phyloP scores from a whole-genome alignment of 2,113 vertebrate species.

The Atractosteus spatula region DNA sequence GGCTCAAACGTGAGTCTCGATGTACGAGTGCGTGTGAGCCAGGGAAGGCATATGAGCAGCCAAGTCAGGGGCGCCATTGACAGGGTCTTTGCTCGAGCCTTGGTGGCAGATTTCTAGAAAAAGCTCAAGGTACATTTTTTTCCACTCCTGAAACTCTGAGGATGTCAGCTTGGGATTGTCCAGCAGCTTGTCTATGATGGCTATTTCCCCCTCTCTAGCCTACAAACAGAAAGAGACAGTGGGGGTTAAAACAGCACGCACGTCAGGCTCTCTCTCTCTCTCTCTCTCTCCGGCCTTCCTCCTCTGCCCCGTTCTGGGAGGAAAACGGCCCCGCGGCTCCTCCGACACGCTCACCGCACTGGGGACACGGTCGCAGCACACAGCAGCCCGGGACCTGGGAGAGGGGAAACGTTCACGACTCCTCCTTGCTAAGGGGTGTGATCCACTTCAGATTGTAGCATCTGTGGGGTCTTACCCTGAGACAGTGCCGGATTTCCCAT shows the following conservation, averaged over 20 bases:
- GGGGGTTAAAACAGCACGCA: slow-evolving; percentile 2
- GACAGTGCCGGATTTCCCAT: too few relatives aligned
- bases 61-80: slow-evolving; percentile 65
- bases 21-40: slow-evolving; percentile 93
- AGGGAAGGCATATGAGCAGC: slow-evolving; percentile 81
- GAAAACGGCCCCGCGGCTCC: too few relatives aligned
- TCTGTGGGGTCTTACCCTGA: too few relatives aligned
- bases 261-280: too few relatives aligned
- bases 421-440: too few relatives aligned
- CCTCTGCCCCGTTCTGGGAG: too few relatives aligned
- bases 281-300: too few relatives aligned
- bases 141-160: slow-evolving; percentile 96
- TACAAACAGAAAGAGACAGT: slow-evolving; percentile 43
- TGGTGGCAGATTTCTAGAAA: slow-evolving; percentile 78
- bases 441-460: too few relatives aligned
- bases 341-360: too few relatives aligned
- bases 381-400: too few relatives aligned
- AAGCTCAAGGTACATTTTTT: slow-evolving; percentile 88
- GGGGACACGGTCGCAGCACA: too few relatives aligned
- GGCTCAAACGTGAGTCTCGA: slow-evolving; percentile 92
- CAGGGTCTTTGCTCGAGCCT: slow-evolving; percentile 57
- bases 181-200: slow-evolving; percentile 92
- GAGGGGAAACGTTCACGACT: too few relatives aligned
- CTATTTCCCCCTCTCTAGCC: slow-evolving; percentile 98
- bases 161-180: slow-evolving; percentile 90